Percentiles rank a stretch among this genome's conserved stretches.
Conservation (phyloP, 2,113 vertebrate genomes). For the Oplegnathus fasciatus region DNA sequence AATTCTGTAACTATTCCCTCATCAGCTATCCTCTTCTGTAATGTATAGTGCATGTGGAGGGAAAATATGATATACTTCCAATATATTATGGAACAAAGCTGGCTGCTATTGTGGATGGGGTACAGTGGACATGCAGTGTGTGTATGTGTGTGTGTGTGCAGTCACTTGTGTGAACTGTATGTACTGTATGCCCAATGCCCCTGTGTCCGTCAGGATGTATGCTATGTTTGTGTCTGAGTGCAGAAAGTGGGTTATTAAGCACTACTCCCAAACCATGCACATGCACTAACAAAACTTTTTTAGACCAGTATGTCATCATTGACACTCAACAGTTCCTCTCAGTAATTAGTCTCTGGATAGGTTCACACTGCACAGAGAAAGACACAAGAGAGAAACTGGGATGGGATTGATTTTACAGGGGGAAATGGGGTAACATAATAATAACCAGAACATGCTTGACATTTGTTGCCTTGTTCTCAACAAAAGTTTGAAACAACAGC, state of each 20-base stretch:
- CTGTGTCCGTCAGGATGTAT: slow-evolving; percentile 36
- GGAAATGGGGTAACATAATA: slow-evolving; percentile 7
- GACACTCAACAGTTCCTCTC: slow-evolving; percentile 51
- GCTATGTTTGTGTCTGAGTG: slow-evolving; percentile 56
- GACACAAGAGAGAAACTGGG: slow-evolving; percentile 5
- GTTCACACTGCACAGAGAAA: slow-evolving; percentile 24
- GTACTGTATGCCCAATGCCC: not conserved
- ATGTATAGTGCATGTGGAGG: slow-evolving; percentile 66
- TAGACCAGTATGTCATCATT: slow-evolving; percentile 45
- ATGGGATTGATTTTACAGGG: not conserved
- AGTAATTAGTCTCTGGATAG: slow-evolving; percentile 68
- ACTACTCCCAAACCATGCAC: not conserved
- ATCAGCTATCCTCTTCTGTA: slow-evolving; percentile 60
- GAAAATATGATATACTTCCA: slow-evolving; percentile 23
- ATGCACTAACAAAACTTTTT: slow-evolving; percentile 22
- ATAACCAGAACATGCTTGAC: slow-evolving; percentile 32
- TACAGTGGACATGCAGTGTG: slow-evolving; percentile 17
- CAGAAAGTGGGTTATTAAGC: slow-evolving; percentile 58
- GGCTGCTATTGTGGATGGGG: slow-evolving; percentile 48
- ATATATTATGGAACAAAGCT: slow-evolving; percentile 75
- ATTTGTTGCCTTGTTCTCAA: slow-evolving; percentile 17
- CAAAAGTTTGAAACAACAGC: too few relatives aligned
- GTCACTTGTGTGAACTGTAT: too few relatives aligned
- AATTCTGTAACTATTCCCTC: slow-evolving; percentile 56
- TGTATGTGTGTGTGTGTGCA: slow-evolving; percentile 13